These are phyloP conservation scores for Proteles cristata DNA, from an alignment of 2,113 vertebrate genomes.

Conservation along the genomic window DNA sequence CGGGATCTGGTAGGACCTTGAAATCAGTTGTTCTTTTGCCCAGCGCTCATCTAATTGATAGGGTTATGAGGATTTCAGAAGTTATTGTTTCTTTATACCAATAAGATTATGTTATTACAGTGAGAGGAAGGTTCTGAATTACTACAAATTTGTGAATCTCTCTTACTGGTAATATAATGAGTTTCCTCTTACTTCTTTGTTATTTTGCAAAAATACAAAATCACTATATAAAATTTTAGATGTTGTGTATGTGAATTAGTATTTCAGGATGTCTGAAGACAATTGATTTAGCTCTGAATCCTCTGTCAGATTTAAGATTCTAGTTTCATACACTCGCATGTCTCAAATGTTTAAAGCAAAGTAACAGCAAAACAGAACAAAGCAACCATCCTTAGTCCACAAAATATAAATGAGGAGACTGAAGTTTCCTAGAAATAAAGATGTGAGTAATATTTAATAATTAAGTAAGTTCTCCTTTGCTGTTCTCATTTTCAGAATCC, in stretches of 20 bases:
- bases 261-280: neutral
- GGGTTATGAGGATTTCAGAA: neutral
- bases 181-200: neutral
- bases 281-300: neutral
- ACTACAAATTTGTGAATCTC: neutral
- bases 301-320: neutral
- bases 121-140: neutral
- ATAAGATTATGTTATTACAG: neutral
- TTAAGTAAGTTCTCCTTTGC: neutral
- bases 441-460: neutral
- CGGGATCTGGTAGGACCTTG: neutral
- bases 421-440: neutral
- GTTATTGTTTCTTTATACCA: neutral
- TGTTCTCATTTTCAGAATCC: neutral
- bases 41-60: neutral
- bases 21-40: neutral
- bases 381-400: neutral
- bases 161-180: neutral
- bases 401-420: neutral
- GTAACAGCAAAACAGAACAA: neutral
- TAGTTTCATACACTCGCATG: neutral
- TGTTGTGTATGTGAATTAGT: neutral
- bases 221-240: neutral
- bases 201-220: neutral
- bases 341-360: neutral